Percentiles rank a stretch among this genome's conserved stretches.
Evolutionary conservation across 2,888 invertebrate species (phyloP).

Genomic region (Pocota personata): DNA sequence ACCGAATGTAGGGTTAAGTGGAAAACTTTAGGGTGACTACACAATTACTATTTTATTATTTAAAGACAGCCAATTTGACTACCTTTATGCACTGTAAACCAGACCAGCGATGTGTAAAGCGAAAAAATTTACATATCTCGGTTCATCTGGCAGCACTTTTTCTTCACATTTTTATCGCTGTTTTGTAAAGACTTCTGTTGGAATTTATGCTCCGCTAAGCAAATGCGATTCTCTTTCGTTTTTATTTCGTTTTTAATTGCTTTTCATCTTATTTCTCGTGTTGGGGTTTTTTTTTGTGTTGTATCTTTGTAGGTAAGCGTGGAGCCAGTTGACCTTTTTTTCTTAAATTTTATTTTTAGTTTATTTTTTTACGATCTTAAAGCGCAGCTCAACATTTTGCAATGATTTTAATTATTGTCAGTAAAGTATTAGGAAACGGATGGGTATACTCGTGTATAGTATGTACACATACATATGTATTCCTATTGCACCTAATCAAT

Average conservation of each 20-base stretch:
- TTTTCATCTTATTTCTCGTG: constrained; percentile 38
- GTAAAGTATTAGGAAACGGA: neutral
- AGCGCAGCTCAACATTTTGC: constrained; percentile 17
- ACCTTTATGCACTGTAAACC: constrained; percentile 29
- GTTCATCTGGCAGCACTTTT: constrained; percentile 56
- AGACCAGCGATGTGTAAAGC: constrained; percentile 27
- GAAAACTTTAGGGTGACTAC: neutral
- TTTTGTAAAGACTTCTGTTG: constrained; percentile 8
- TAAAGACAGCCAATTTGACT: constrained; percentile 19
- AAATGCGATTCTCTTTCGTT: constrained; percentile 43
- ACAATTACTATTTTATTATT: neutral
- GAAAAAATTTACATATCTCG: constrained; percentile 50
- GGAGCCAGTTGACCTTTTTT: constrained; percentile 46
- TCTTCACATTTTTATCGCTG: constrained; percentile 18
- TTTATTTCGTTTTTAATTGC: constrained; percentile 43
- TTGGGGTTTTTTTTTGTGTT: neutral
- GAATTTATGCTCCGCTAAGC: constrained; percentile 58
- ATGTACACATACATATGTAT: neutral
- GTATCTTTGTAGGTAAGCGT: constrained; percentile 24
- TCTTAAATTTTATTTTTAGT: neutral
- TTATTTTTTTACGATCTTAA: constrained; percentile 24
- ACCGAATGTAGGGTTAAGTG: neutral
- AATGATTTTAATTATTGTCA: constrained; percentile 10
- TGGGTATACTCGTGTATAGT: neutral
- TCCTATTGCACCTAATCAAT: constrained; percentile 12